A percentile compares a stretch with the other conserved stretches of the same genome.
phyloP scores from a whole-genome alignment of 2,888 invertebrate species.

The Pollenia labialis region DNA sequence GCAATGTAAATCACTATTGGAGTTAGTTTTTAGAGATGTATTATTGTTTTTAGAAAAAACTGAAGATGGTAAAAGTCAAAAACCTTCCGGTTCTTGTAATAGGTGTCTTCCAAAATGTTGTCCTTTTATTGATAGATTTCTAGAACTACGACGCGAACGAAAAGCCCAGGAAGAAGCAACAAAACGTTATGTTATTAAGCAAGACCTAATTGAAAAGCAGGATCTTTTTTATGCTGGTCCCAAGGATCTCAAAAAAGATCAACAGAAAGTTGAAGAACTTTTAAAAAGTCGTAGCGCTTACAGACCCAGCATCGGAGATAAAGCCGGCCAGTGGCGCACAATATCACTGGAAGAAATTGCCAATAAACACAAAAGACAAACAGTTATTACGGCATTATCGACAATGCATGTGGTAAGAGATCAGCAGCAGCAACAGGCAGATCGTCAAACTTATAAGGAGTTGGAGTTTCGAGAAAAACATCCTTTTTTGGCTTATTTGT shows the following conservation, averaged over 20 bases:
- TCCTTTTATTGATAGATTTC: conserved; percentile 7
- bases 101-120: conserved; percentile 16
- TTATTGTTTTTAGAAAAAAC: conserved; percentile 5
- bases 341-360: conserved; percentile 68
- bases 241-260: conserved; percentile 69
- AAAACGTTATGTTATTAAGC: conserved; percentile 76
- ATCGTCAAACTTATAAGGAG: conserved; percentile 18
- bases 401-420: conserved; percentile 52
- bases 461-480: conserved; percentile 33
- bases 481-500: conserved; percentile 36
- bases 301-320: background rate
- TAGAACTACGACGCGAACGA: background rate
- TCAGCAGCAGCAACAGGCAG: background rate
- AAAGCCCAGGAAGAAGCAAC: conserved; percentile 1
- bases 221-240: conserved; percentile 87
- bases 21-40: too few relatives aligned
- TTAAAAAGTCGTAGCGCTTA: background rate
- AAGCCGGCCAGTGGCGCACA: conserved; percentile 42
- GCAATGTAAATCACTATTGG: too few relatives aligned
- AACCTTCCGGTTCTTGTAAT: background rate
- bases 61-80: background rate
- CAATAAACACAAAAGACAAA: background rate
- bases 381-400: conserved; percentile 69
- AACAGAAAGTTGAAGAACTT: background rate
- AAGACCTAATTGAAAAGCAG: conserved; percentile 87